Evolutionary conservation across 2,888 invertebrate genomes (phyloP).

Genomic region (Cerastoderma edule): DNA sequence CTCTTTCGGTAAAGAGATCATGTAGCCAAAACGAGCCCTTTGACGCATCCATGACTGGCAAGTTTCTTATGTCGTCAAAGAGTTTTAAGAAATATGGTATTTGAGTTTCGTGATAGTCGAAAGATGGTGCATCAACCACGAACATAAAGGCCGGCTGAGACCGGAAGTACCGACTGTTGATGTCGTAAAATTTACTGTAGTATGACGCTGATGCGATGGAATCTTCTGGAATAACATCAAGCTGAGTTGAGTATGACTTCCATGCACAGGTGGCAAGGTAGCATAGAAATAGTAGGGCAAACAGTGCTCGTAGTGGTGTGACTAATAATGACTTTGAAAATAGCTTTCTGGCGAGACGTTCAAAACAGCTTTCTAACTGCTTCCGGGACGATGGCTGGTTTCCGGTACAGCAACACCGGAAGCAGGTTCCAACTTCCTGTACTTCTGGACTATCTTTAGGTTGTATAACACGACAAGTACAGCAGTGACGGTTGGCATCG

Average conservation of each 20-base stretch:
- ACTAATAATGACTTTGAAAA: constrained; percentile 15
- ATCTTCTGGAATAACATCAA: neutral
- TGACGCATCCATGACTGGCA: too few species aligned
- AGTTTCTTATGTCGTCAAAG: too few species aligned
- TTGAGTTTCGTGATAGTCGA: too few species aligned
- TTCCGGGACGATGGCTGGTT: constrained; percentile 34
- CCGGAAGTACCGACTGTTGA: neutral
- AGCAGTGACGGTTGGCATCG: constrained; percentile 41
- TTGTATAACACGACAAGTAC: constrained; percentile 34
- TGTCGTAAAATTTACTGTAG: constrained; percentile 2
- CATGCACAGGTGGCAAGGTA: neutral
- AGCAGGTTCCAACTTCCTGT: constrained; percentile 27
- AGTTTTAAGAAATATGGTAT: too few species aligned
- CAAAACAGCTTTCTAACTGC: constrained; percentile 30
- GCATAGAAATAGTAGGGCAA: neutral
- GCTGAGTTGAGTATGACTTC: neutral
- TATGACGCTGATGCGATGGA: neutral
- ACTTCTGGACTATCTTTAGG: constrained; percentile 24
- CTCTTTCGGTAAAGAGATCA: too few species aligned
- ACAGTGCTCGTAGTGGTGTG: neutral
- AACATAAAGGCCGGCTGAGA: too few species aligned
- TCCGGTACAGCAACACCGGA: constrained; percentile 44
- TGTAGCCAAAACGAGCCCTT: too few species aligned
- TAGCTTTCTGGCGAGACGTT: constrained; percentile 24
- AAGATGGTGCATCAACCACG: too few species aligned